Evolutionary conservation across 2,888 invertebrate genomes (phyloP).

Genomic region (Scotopteryx bipunctaria): DNA sequence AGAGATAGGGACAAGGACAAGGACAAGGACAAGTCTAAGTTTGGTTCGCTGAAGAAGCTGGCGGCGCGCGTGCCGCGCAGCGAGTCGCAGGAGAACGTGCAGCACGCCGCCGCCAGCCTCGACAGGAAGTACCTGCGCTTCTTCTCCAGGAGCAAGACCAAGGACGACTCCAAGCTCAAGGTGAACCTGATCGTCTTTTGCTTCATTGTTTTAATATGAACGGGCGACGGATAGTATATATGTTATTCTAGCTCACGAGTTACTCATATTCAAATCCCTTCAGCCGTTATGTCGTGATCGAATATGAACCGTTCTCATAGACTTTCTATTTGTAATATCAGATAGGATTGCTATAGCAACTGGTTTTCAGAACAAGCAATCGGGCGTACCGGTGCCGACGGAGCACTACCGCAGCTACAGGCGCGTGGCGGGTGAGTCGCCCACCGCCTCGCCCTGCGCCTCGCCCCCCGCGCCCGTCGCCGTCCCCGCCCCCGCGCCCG

Average conservation of each 20-base stretch:
- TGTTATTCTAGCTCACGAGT: too few species aligned
- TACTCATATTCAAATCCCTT: too few species aligned
- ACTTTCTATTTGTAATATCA: too few species aligned
- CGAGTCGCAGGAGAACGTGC: slow-evolving; percentile 74
- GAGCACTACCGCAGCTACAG: slow-evolving; percentile 89
- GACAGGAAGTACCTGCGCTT: slow-evolving; percentile 87
- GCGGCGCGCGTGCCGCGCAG: slow-evolving; percentile 68
- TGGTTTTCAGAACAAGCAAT: slow-evolving; percentile 60
- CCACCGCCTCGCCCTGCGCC: slow-evolving; percentile 29
- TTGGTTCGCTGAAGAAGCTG: slow-evolving; percentile 52
- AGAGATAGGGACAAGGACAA: slow-evolving; percentile 45
- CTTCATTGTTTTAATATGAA: too few species aligned
- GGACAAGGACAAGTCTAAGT: slow-evolving; percentile 59
- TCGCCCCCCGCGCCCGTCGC: slow-evolving; percentile 20
- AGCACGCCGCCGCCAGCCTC: slow-evolving; percentile 82
- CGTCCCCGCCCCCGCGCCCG: slow-evolving; percentile 26
- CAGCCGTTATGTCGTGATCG: too few species aligned
- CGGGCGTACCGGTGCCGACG: slow-evolving; percentile 87
- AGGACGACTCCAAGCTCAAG: slow-evolving; percentile 74
- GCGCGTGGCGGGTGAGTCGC: slow-evolving; percentile 80
- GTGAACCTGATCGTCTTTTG: too few species aligned
- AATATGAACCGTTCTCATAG: too few species aligned
- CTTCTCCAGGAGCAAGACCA: slow-evolving; percentile 72
- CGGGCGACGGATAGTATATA: too few species aligned
- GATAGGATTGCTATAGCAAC: too few species aligned